Percentiles rank a stretch among this genome's conserved stretches.
These are phyloP conservation scores for Catalaphyllia jardinei DNA, from an alignment of 64 coral and sea anemone genomes.

Conservation along the genomic window DNA sequence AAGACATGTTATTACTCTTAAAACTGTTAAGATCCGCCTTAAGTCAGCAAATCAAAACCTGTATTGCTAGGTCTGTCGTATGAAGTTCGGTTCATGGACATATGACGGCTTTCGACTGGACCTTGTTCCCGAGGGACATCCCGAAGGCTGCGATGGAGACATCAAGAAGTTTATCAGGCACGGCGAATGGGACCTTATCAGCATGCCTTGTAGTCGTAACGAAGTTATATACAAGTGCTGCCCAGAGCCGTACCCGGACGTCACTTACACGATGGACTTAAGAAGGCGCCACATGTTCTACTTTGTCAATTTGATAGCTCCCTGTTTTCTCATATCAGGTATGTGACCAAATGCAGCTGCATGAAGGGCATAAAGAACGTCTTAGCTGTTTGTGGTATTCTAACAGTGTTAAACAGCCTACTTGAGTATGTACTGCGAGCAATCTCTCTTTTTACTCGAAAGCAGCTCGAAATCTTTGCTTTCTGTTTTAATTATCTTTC, in stretches of 20 bases:
- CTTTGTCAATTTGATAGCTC: constrained; percentile 69
- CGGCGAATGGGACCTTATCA: constrained; percentile 69
- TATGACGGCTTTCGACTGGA: constrained; percentile 73
- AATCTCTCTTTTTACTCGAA: too few relatives aligned
- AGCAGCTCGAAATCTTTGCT: too few relatives aligned
- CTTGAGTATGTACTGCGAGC: too few relatives aligned
- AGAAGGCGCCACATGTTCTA: constrained; percentile 71
- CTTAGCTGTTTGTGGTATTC: too few relatives aligned
- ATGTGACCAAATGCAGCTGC: too few relatives aligned
- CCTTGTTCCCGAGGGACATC: constrained; percentile 23
- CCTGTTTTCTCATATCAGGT: constrained; percentile 79
- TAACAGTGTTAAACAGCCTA: too few relatives aligned
- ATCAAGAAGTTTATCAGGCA: constrained; percentile 71
- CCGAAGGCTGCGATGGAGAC: constrained; percentile 19
- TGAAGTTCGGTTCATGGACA: constrained; percentile 86
- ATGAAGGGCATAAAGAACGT: too few relatives aligned
- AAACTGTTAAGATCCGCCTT: too few relatives aligned
- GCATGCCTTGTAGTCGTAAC: constrained; percentile 45
- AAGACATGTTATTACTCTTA: too few relatives aligned
- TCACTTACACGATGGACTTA: constrained; percentile 67
- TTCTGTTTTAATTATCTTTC: too few relatives aligned
- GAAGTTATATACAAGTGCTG: constrained; percentile 59
- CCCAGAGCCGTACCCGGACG: constrained; percentile 71
- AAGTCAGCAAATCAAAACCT: neutral
- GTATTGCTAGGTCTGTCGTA: constrained; percentile 24